Evolutionary conservation across 2,797 vertebrate genomes (phyloP), one percentile per base, ranked within the genome.

Genomic region (Anguilla megastoma): DNA sequence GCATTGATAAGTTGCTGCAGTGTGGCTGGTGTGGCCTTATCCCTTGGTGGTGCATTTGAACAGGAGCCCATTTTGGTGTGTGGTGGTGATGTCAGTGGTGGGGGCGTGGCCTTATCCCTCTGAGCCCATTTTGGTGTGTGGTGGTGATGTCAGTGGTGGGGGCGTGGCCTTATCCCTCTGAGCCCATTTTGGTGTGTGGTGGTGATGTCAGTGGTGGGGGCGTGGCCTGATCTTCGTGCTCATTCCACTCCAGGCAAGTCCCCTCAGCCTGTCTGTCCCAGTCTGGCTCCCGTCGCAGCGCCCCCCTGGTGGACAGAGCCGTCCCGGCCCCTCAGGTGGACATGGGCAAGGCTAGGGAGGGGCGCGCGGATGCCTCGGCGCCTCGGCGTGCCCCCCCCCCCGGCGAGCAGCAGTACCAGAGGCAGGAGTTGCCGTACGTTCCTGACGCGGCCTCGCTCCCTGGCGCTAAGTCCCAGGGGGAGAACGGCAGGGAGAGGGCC

Each of bases 301-400:
- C 98, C 0, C 98, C 98, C 50, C 50, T 99, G 58, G 99, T 99
- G 91, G 98, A 99, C 0, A 97, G 98, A 0, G 98, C 98, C 36
- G 98, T 96, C 84, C 97, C 96, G 27, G 98, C 98, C 60, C 98
- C 98, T 0, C 98, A 98, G 93, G 98, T 99, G 96, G 99, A 99
- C 82, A 97, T 99, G 90, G 92, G 93, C 87, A 99, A 98, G 93
- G 98, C 99, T 90, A 95, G 89, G 93, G 98, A 99, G 41, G 66
- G 94, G 66, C 97, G 97, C 86, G 96, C 97, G 60, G 98, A 99
- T 0, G 97, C 98, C 80, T 95, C 96, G 89, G 91, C 96, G 24
- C 95, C 94, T 14, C 96, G 97, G 60, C 93, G 97, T 69, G 94
- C 95, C 63, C 94, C 96, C 48, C 92, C 95, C 91, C 92, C 95